phyloP scores from a whole-genome alignment of 2,888 invertebrate species.

The Diaphora mendica region DNA sequence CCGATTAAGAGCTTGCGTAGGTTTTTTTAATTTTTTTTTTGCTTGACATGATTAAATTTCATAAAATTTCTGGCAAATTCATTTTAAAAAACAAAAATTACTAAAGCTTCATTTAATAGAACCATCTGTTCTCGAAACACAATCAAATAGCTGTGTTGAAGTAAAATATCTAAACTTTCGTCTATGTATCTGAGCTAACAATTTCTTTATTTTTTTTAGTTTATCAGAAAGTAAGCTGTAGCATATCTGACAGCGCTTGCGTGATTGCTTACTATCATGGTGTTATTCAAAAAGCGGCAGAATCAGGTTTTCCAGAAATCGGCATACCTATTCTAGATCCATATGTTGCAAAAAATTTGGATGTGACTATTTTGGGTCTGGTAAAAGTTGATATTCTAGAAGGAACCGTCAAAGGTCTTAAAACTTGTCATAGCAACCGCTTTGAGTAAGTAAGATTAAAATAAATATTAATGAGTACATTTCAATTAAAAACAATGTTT shows the following conservation, averaged over 20 bases:
- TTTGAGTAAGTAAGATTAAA: slow-evolving; percentile 27
- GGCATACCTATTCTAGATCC: slow-evolving; percentile 32
- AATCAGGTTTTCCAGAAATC: slow-evolving; percentile 29
- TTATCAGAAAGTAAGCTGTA: slow-evolving; percentile 25
- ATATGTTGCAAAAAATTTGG: slow-evolving; percentile 10
- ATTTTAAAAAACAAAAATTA: too few relatives aligned
- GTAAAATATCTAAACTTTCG: neutral
- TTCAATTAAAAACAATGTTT: neutral
- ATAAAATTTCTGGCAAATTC: too few relatives aligned
- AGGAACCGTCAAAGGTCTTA: slow-evolving; percentile 31
- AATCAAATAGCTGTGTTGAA: neutral
- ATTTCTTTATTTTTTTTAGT: slow-evolving; percentile 27
- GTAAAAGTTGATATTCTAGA: slow-evolving; percentile 21
- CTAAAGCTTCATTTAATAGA: neutral
- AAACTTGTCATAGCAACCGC: slow-evolving; percentile 16
- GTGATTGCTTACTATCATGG: neutral
- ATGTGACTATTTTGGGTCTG: slow-evolving; percentile 19
- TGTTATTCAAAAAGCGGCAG: slow-evolving; percentile 11
- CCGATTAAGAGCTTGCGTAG: too few relatives aligned
- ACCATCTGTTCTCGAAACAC: neutral
- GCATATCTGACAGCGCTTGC: slow-evolving; percentile 21
- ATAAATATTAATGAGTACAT: neutral
- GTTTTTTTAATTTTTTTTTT: too few relatives aligned
- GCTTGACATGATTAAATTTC: too few relatives aligned
- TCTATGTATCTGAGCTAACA: neutral